phyloP scores from a whole-genome alignment of 1,140 invertebrate species.

The Drosophila lini region DNA sequence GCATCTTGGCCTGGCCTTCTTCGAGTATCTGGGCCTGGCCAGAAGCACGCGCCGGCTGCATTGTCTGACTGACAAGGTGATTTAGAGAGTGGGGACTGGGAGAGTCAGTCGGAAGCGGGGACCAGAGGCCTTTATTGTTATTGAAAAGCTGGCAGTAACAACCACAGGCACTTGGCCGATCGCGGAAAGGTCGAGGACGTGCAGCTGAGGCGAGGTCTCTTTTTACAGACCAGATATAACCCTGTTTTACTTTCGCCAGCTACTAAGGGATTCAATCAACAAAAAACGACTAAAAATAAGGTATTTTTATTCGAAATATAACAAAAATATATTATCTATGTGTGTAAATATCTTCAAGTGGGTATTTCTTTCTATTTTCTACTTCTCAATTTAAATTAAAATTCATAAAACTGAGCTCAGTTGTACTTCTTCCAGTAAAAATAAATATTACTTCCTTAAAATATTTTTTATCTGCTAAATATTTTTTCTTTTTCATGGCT shows the following conservation, averaged over 20 bases:
- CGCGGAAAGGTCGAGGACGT: slow-evolving; percentile 71
- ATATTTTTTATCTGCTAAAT: background rate
- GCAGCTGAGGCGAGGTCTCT: slow-evolving; percentile 22
- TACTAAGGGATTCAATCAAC: background rate
- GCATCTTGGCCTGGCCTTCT: slow-evolving; percentile 39
- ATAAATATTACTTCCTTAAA: background rate
- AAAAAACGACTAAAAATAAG: background rate
- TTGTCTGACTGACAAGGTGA: slow-evolving; percentile 52
- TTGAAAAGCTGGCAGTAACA: slow-evolving; percentile 49
- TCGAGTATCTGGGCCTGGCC: slow-evolving; percentile 43
- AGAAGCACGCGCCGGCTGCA: slow-evolving; percentile 56
- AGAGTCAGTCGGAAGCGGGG: slow-evolving; percentile 33
- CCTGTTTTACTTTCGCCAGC: slow-evolving; percentile 20
- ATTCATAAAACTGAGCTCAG: too few relatives aligned
- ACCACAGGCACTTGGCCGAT: slow-evolving; percentile 30
- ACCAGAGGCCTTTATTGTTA: slow-evolving; percentile 64
- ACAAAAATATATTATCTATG: too few relatives aligned
- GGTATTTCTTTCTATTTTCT: too few relatives aligned
- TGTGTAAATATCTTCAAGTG: background rate
- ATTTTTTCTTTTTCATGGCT: background rate
- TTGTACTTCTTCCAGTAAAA: background rate
- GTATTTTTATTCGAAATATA: background rate
- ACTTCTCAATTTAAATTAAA: too few relatives aligned
- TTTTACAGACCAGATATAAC: slow-evolving; percentile 1
- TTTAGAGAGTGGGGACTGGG: slow-evolving; percentile 16